Base-by-base conservation (phyloP, 2,888 invertebrate species). In the Actias luna region DNA sequence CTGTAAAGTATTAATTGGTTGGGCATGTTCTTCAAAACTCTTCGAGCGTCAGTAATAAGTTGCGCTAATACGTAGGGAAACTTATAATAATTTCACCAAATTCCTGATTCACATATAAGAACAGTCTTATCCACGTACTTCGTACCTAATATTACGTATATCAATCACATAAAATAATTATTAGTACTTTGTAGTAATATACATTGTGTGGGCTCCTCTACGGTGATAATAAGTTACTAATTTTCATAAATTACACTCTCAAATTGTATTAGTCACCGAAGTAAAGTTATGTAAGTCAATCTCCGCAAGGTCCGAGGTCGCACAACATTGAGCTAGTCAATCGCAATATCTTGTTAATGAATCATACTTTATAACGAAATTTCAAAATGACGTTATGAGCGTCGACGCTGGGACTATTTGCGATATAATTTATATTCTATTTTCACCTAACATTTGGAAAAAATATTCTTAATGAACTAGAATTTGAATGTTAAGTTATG, bases 281-380 rank as follows among this genome's bases (percentile, higher is more conserved):
- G 1, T 65, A 65, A 67, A 69, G 62, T 83, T 85, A 81, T 75
- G 67, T 80, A 85, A 83, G 70, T 66, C 61, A 66, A 68, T 69
- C 65, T 69, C 65, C 64, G 63, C 70, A 69, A 73, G 77, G 72
- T 75, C 75, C 75, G 78, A 81, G 84, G 81, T 80, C 79, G 70
- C 42, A 62, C 66, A 66, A 65, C 29, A 29, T 68, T 67, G 68
- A 67, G 64, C 70, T 67, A 64, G 58, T 67, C 63, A 62, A 63
- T 61, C 58, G 67, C 67, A 74, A 78, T 79, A 76, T 77, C 75
- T 78, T 69, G 68, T 67, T 69, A 77, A 73, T 85, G 83, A 87
- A 75, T 86, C 83, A 85, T 66, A 55, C 8, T 29, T n/a, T 68
- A 60, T 69, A 62, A 65, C 63, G 66, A 71, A 71, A 75, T 73